Conservation (phyloP, 2,797 vertebrate species). For the Cossypha dichroa region DNA sequence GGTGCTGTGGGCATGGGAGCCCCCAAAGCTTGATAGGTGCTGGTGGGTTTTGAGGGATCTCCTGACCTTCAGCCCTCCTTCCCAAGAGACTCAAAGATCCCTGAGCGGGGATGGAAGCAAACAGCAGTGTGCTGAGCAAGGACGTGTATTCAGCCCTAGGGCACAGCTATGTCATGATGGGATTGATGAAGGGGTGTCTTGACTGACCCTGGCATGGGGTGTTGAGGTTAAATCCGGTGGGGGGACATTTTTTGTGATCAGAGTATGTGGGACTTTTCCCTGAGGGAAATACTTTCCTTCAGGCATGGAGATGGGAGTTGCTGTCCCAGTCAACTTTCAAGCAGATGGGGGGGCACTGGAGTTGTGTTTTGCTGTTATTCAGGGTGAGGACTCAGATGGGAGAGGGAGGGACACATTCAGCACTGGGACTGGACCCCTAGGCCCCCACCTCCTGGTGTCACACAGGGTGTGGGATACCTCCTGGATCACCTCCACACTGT, state of each 20-base stretch:
- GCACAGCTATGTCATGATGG: conserved; percentile 81
- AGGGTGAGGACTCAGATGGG: conserved; percentile 72
- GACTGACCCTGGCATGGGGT: conserved; percentile 22
- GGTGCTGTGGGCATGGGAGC: fast-evolving
- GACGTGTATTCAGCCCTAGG: conserved; percentile 83
- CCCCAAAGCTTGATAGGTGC: neutral
- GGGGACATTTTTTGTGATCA: neutral
- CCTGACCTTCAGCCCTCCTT: conserved; percentile 78
- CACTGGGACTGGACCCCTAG: neutral
- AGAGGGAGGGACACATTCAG: neutral
- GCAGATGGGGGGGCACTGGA: neutral
- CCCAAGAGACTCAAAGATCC: conserved; percentile 82
- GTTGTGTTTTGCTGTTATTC: conserved; percentile 69
- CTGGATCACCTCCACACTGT: conserved; percentile 67
- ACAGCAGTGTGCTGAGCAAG: conserved; percentile 78
- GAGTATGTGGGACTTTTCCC: neutral
- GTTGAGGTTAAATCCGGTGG: neutral
- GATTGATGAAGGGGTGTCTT: conserved; percentile 71
- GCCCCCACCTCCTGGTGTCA: too few relatives aligned
- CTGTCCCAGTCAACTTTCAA: conserved; percentile 79
- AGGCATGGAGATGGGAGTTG: conserved; percentile 72
- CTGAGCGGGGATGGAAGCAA: conserved; percentile 76
- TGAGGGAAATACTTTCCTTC: conserved; percentile 70
- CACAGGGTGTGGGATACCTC: neutral
- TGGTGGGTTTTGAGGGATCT: neutral